Conservation (phyloP, 2,113 vertebrate genomes). For the Prunella himalayana region DNA sequence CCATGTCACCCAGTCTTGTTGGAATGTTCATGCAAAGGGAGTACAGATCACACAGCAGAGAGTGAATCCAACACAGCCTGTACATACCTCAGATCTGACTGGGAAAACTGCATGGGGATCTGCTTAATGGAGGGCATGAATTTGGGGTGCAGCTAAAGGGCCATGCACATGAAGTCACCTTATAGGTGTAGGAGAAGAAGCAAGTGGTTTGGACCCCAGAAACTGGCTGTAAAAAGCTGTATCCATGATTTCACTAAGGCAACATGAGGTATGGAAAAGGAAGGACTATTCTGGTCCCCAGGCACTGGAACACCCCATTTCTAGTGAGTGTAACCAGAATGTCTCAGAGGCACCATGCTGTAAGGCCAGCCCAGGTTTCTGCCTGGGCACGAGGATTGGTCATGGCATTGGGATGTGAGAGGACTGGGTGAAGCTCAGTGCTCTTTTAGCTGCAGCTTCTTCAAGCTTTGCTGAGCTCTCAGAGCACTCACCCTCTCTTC, state of each 20-base stretch:
- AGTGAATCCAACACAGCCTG: not conserved
- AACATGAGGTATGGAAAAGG: not conserved
- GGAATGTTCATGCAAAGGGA: not conserved
- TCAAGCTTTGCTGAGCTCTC: not conserved
- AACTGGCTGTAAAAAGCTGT: not conserved
- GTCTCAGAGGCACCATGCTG: not conserved
- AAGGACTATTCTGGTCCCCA: not conserved
- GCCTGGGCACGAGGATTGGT: accelerated
- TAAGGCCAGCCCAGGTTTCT: not conserved
- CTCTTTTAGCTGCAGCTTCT: not conserved
- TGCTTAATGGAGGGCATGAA: not conserved
- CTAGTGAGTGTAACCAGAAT: accelerated
- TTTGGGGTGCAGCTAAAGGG: not conserved
- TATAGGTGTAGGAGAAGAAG: accelerated
- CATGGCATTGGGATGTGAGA: accelerated
- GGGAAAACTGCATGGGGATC: not conserved
- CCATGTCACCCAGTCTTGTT: not conserved
- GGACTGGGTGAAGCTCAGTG: not conserved
- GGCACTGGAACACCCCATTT: no score
- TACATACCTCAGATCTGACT: not conserved
- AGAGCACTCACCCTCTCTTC: not conserved
- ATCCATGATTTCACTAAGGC: not conserved
- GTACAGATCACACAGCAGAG: not conserved
- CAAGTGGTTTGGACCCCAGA: not conserved
- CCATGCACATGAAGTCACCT: accelerated